Conservation (phyloP, 2,797 vertebrate species). For the Poecile montanus region DNA sequence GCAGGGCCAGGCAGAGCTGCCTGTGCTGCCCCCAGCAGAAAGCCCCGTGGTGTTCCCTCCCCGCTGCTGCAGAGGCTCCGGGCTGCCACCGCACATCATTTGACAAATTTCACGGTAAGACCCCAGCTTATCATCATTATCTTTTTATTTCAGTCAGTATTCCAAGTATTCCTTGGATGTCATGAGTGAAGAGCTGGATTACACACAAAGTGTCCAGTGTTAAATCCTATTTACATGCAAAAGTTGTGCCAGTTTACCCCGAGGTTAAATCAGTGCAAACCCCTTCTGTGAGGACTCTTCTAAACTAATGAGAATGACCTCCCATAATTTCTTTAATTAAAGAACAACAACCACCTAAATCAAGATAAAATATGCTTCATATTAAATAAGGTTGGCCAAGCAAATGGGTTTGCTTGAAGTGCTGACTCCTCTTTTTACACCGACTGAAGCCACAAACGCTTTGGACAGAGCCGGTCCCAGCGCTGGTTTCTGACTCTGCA, state of each 20-base stretch:
- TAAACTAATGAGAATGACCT: constrained; percentile 65
- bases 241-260: constrained; percentile 60
- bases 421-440: background rate
- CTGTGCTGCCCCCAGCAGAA: background rate
- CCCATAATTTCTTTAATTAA: constrained; percentile 68
- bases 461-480: background rate
- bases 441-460: background rate
- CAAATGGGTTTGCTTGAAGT: constrained; percentile 25
- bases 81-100: background rate
- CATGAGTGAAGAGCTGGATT: constrained; percentile 30
- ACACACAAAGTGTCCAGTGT: constrained; percentile 35
- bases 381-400: constrained; percentile 55
- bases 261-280: constrained; percentile 58
- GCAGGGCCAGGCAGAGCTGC: background rate
- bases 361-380: constrained; percentile 51
- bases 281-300: constrained; percentile 60
- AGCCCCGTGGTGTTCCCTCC: background rate
- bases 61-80: accelerated
- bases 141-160: constrained; percentile 30
- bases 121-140: background rate
- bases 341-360: constrained; percentile 58
- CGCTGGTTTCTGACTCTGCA: background rate
- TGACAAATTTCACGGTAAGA: background rate
- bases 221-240: constrained; percentile 66
- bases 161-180: constrained; percentile 46